Conservation (phyloP, 2,113 vertebrate species). For the Gobiocypris rarus region DNA sequence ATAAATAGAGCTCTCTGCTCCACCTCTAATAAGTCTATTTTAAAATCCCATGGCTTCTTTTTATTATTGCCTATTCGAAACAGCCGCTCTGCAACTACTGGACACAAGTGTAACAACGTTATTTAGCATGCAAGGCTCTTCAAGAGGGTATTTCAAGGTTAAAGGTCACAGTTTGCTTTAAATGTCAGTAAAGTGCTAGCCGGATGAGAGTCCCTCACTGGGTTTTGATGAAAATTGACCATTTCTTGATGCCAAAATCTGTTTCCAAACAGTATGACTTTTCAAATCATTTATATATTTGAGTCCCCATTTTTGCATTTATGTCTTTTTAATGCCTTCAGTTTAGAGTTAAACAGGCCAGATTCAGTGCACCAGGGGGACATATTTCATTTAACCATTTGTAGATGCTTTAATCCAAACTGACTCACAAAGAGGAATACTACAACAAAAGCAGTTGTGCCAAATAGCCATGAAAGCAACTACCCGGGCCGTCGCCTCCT, state of each 20-base stretch:
- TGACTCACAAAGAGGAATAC: neutral
- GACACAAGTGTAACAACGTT: neutral
- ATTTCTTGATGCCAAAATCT: neutral
- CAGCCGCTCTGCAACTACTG: neutral
- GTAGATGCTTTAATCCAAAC: constrained; percentile 1
- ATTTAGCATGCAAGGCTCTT: neutral
- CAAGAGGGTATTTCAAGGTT: neutral
- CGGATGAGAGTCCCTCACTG: neutral
- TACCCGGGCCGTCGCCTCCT: neutral
- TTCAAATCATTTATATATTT: neutral
- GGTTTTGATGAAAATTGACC: neutral
- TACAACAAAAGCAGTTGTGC: neutral
- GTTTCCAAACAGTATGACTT: neutral
- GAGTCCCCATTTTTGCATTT: neutral
- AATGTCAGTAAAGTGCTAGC: constrained; percentile 1
- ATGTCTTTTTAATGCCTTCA: neutral
- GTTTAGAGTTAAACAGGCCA: neutral
- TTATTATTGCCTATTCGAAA: neutral
- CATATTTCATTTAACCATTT: neutral
- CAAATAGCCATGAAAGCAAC: neutral
- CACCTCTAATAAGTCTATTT: neutral
- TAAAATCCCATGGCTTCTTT: neutral
- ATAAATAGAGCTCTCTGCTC: neutral
- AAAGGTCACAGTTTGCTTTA: constrained; percentile 3
- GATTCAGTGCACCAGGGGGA: neutral